Evolutionary conservation across 2,113 vertebrate genomes (phyloP).

Genomic region (Otocyon megalotis): DNA sequence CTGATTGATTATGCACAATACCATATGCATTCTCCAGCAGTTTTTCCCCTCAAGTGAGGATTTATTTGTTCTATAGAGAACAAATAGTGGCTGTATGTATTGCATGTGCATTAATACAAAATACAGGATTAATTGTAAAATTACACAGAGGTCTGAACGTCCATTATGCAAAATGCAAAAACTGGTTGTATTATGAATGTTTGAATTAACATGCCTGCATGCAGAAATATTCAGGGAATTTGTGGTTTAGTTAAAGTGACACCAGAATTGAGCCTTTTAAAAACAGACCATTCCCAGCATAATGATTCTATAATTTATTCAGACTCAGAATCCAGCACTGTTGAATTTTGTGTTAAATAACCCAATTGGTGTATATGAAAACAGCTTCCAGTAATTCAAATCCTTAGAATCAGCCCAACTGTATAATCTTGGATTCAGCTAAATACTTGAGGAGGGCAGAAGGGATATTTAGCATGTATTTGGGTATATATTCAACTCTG

Average conservation of each 20-base stretch:
- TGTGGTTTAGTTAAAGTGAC: constrained; percentile 46
- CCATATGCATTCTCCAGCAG: neutral
- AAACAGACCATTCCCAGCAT: constrained; percentile 64
- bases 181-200: neutral
- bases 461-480: neutral
- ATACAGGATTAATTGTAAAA: constrained; percentile 69
- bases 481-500: neutral
- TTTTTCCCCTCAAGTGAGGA: neutral
- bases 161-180: constrained; percentile 50
- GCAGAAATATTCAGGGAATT: constrained; percentile 56
- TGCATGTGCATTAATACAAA: neutral
- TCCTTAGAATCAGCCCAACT: constrained; percentile 55
- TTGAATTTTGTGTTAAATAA: constrained; percentile 68
- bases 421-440: constrained; percentile 38
- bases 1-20: neutral
- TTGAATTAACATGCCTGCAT: constrained; percentile 45
- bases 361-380: constrained; percentile 61
- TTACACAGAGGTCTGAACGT: neutral
- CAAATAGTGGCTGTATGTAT: neutral
- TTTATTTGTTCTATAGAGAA: constrained; percentile 48
- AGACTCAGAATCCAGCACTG: neutral
- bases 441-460: constrained; percentile 23
- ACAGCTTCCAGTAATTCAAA: constrained; percentile 62
- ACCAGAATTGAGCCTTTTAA: constrained; percentile 58
- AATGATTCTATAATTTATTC: constrained; percentile 72